Base-by-base conservation (phyloP, 2,888 invertebrate genomes). In the Neuroscelio doddi region DNA sequence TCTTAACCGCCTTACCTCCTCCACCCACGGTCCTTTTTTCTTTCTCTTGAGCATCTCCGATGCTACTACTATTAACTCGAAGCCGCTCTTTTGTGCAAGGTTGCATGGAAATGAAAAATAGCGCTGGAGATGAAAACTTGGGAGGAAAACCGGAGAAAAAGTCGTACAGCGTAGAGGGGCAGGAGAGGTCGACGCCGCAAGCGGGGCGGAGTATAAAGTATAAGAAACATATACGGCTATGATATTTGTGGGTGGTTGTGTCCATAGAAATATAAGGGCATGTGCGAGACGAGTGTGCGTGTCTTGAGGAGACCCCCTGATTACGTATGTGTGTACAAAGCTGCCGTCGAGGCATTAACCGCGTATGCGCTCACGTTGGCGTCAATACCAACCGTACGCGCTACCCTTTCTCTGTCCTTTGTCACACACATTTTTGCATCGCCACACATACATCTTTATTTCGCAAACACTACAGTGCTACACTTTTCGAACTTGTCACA, bases 331-430 rank as follows among this genome's bases (percentile, higher is more conserved):
- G 66, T 46, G 67, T 44, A 65, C 45, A 26, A 36, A 16, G 38
- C 68, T 67, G 69, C 71, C 66, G 69, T 71, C 66, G 71, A 63
- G 67, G 62, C 50, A 71, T 51, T 49, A 50, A 39, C 8, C 34
- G 80, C 82, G 82, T 82, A 78, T 80, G 82, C 82, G 80, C 74
- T 16, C 64, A 65, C 71, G 72, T 71, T 75, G 79, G 78, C 82
- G 82, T 82, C 82, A 82, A 82, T 82, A 82, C 82, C 75, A 63
- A 74, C 64, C 57, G 74, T 72, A 73, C 72, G 62, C 55, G 73
- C 78, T 74, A 80, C 79, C 79, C 78, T 80, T 79, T 77, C 77
- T 68, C 71, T 76, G 77, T 76, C 57, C 56, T 57, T 64, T 64
- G 56, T 49, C 57, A 32, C 57, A 53, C 57, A 64, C 55, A 55